These are phyloP conservation scores for Acropternis orthonyx DNA, from an alignment of 2,797 vertebrate genomes.

Conservation along the genomic window DNA sequence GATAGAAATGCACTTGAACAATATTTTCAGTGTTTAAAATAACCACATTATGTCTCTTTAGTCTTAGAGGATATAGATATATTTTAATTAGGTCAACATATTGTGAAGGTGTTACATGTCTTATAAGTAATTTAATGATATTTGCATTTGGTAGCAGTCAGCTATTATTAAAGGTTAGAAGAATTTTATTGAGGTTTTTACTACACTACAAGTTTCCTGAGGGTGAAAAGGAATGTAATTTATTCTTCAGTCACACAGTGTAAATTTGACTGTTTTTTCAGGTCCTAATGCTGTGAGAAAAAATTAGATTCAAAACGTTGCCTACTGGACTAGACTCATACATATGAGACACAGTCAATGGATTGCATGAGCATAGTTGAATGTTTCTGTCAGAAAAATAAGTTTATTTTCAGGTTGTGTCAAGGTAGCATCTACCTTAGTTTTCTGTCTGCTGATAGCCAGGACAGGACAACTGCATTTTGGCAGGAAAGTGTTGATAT, in stretches of 20 bases:
- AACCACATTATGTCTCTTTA: neutral
- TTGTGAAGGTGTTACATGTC: neutral
- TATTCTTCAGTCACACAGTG: neutral
- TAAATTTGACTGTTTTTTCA: neutral
- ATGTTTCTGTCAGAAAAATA: neutral
- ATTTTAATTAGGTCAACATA: neutral
- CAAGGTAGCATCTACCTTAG: neutral
- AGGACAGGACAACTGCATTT: neutral
- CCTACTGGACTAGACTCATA: neutral
- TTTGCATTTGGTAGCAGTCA: neutral
- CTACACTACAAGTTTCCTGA: neutral
- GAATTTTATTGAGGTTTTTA: neutral
- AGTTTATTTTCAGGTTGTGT: neutral
- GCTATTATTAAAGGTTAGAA: neutral
- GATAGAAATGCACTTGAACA: neutral
- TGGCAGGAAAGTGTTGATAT: fast-evolving
- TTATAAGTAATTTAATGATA: neutral
- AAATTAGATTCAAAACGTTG: neutral
- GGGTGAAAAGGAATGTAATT: neutral
- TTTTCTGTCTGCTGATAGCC: neutral
- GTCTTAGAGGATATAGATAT: neutral
- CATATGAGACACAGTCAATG: fast-evolving
- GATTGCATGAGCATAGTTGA: neutral
- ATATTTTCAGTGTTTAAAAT: neutral
- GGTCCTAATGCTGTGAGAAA: neutral